Evolutionary conservation across 2,113 vertebrate genomes (phyloP).

Genomic region (Apistogramma diplotaenia): DNA sequence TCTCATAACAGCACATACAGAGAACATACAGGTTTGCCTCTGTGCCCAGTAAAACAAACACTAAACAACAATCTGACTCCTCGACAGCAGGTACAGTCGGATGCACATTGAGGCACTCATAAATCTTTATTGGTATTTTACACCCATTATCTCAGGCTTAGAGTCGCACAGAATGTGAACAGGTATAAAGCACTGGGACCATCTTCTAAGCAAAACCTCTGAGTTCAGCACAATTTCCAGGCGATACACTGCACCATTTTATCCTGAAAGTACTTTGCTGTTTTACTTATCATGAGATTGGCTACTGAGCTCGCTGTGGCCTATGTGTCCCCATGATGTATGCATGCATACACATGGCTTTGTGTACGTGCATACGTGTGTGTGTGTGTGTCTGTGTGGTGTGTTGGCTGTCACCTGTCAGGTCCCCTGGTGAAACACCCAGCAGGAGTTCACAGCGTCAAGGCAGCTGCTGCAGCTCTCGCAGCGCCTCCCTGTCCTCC

Average conservation of each 20-base stretch:
- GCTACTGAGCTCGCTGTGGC: conserved; percentile 23
- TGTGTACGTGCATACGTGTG: conserved; percentile 15
- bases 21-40: not conserved
- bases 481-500: conserved; percentile 88
- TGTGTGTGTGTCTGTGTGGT: conserved; percentile 23
- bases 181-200: not conserved
- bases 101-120: conserved; percentile 34
- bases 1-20: not conserved
- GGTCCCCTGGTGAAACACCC: conserved; percentile 86
- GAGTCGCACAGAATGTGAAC: conserved; percentile 32
- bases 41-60: conserved; percentile 16
- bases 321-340: conserved; percentile 29
- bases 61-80: not conserved
- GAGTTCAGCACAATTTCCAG: not conserved
- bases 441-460: conserved; percentile 82
- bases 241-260: not conserved
- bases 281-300: conserved; percentile 8
- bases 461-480: conserved; percentile 90
- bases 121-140: conserved; percentile 54
- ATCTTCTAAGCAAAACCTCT: not conserved
- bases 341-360: conserved; percentile 27
- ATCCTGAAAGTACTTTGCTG: conserved; percentile 27
- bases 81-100: not conserved
- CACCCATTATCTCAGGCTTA: conserved; percentile 23
- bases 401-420: conserved; percentile 61